A percentile compares a stretch with the other conserved stretches of the same genome.
Evolutionary conservation across 2,113 vertebrate species (phyloP).

Genomic region (Nothocercus julius): DNA sequence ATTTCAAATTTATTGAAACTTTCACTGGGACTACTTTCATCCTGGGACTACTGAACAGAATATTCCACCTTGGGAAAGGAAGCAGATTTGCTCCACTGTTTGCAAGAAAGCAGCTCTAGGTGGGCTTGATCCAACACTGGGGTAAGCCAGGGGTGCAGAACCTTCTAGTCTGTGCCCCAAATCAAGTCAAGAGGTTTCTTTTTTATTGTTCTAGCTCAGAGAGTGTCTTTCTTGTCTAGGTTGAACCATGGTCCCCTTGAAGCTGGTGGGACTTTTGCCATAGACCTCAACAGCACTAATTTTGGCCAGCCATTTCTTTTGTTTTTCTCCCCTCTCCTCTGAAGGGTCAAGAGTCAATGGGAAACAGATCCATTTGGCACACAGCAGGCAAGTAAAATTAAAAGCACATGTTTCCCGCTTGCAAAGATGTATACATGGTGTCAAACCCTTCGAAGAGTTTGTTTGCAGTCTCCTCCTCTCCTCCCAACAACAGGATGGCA

Average conservation of each 20-base stretch:
- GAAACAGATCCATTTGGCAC: slow-evolving; percentile 14
- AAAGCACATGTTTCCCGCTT: neutral
- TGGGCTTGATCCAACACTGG: neutral
- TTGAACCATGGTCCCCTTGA: neutral
- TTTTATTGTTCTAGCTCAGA: neutral
- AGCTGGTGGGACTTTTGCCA: neutral
- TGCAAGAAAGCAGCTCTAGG: neutral
- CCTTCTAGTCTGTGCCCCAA: neutral
- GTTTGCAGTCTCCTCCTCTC: neutral
- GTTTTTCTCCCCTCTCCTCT: neutral
- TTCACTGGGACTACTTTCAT: neutral
- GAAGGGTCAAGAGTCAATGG: slow-evolving; percentile 26
- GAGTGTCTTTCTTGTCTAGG: neutral
- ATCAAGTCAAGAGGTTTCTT: neutral
- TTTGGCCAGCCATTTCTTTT: neutral
- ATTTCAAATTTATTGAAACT: neutral
- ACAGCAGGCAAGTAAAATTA: neutral
- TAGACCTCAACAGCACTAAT: neutral
- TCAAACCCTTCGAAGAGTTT: neutral
- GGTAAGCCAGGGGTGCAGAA: accelerated
- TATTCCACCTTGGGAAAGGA: neutral
- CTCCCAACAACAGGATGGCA: neutral
- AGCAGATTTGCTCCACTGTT: neutral
- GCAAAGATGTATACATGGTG: neutral
- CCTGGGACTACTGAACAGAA: neutral